Evolutionary conservation across 2,888 invertebrate species (phyloP).

Genomic region (Rhogogaster chlorosoma): DNA sequence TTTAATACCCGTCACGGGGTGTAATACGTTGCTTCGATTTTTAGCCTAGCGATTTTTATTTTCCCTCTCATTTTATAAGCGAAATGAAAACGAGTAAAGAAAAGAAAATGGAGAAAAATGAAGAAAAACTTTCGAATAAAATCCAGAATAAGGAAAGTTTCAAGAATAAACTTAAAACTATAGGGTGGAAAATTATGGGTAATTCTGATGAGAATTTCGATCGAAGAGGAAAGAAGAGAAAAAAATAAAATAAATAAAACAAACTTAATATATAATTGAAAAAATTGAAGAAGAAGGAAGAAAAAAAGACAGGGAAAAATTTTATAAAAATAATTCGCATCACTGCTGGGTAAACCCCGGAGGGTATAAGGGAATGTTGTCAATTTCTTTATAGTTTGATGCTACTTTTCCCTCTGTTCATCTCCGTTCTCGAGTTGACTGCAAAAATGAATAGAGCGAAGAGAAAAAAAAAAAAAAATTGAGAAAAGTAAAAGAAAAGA

Average conservation of each 20-base stretch:
- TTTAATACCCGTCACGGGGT: neutral
- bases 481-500: neutral
- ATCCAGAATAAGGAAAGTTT: neutral
- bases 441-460: neutral
- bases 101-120: too few species aligned
- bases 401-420: neutral
- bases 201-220: neutral
- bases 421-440: neutral
- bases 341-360: neutral
- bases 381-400: neutral
- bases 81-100: too few species aligned
- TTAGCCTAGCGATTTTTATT: neutral
- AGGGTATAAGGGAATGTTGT: too few species aligned
- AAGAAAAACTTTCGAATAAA: neutral
- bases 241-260: conserved; percentile 21
- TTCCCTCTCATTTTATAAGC: neutral
- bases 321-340: neutral
- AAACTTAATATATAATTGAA: too few species aligned
- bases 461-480: neutral
- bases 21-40: neutral
- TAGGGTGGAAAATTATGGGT: conserved; percentile 38
- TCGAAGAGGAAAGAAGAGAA: conserved; percentile 39
- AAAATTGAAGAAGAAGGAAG: neutral
- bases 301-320: neutral
- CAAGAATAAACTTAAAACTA: neutral